Conservation (phyloP, 2,888 invertebrate genomes). For the Eudasyphora cyanicolor region DNA sequence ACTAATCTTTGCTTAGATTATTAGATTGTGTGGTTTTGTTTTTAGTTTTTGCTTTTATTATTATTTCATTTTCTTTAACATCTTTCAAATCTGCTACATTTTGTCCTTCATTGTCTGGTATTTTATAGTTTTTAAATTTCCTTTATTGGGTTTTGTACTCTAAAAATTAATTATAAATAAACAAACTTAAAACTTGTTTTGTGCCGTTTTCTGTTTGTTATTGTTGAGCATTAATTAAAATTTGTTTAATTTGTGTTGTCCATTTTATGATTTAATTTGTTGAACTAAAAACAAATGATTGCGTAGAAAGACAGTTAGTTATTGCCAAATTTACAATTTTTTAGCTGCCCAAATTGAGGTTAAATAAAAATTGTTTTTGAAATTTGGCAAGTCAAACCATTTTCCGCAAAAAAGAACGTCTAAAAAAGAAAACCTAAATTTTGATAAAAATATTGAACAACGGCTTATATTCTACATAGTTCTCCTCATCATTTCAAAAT, state of each 20-base stretch:
- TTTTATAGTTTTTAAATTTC: constrained; percentile 17
- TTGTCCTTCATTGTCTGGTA: constrained; percentile 1
- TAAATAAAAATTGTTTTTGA: constrained; percentile 14
- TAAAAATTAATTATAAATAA: constrained; percentile 6
- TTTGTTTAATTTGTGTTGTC: neutral
- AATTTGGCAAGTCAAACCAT: neutral
- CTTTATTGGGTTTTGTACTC: constrained; percentile 35
- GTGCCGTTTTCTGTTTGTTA: neutral
- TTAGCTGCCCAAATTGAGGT: constrained; percentile 57
- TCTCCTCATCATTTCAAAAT: no score
- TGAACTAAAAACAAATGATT: neutral
- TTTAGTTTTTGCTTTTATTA: constrained; percentile 7
- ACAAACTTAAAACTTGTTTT: neutral
- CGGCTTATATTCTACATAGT: no score
- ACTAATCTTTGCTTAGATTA: neutral
- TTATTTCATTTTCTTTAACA: constrained; percentile 18
- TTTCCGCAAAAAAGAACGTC: neutral
- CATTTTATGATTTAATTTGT: neutral
- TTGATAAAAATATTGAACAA: no score
- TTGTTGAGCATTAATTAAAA: neutral
- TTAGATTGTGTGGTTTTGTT: no score
- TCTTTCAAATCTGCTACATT: constrained; percentile 46
- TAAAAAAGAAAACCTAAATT: neutral
- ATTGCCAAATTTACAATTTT: constrained; percentile 40
- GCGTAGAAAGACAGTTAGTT: no score